Conservation (phyloP, 2,113 vertebrate species). For the Macroglossus sobrinus region DNA sequence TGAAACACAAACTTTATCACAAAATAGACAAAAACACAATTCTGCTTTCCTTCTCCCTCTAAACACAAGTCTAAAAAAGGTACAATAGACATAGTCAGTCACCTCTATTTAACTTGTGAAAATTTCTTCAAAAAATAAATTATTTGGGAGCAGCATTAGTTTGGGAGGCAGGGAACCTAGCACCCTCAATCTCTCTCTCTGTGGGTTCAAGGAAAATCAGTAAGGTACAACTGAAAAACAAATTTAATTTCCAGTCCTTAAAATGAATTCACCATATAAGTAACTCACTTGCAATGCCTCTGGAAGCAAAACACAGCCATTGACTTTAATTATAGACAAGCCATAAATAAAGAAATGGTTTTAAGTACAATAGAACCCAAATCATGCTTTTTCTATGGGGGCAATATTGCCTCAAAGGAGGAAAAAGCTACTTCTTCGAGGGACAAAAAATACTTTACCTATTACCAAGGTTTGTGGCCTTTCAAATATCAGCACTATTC, state of each 20-base stretch:
- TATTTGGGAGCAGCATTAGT: neutral
- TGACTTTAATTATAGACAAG: neutral
- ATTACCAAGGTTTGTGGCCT: neutral
- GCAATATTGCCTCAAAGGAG: neutral
- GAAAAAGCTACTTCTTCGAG: neutral
- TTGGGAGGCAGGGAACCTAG: neutral
- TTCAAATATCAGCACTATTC: neutral
- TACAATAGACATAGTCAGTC: neutral
- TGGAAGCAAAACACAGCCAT: neutral
- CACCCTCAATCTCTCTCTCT: neutral
- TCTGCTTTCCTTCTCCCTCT: neutral
- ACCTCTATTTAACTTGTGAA: neutral
- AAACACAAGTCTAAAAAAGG: neutral
- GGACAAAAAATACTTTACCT: neutral
- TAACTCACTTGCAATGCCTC: neutral
- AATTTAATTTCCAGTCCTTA: neutral
- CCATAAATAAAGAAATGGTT: neutral
- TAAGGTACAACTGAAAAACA: neutral
- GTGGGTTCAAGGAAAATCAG: neutral
- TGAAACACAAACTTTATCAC: neutral
- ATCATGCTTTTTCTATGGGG: neutral
- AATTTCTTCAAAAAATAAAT: neutral
- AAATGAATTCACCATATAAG: neutral
- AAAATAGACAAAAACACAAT: neutral
- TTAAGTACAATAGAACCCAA: neutral